A percentile compares a stretch with the other conserved stretches of the same genome.
These are phyloP conservation scores for Drosophila littoralis DNA, from an alignment of 1,140 invertebrate genomes.

Conservation along the genomic window DNA sequence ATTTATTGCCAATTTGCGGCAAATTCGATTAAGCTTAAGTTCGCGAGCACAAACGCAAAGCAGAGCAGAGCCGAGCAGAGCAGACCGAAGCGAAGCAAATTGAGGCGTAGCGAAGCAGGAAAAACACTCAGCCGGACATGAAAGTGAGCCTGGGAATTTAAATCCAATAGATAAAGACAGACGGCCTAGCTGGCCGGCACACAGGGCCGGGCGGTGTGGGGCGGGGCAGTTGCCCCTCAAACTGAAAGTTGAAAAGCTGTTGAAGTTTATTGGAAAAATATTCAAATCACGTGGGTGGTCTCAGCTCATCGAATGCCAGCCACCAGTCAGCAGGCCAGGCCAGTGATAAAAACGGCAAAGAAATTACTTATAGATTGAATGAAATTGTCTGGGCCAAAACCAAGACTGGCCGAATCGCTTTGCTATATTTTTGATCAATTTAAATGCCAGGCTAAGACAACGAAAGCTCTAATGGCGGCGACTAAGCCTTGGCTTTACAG, in stretches of 20 bases:
- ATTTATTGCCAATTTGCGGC: conserved; percentile 83
- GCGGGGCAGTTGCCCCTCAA: conserved; percentile 21
- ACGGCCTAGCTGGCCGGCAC: conserved; percentile 19
- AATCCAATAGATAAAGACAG: conserved; percentile 81
- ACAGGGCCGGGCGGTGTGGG: conserved; percentile 19
- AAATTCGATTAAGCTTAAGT: conserved; percentile 81
- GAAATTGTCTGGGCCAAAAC: conserved; percentile 62
- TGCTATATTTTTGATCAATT: conserved; percentile 75
- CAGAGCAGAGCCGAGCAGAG: background rate
- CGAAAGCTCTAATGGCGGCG: conserved; percentile 66
- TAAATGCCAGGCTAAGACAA: conserved; percentile 76
- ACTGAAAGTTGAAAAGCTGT: conserved; percentile 77
- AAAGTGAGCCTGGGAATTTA: conserved; percentile 69
- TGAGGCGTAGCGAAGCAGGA: conserved; percentile 42
- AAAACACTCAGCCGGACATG: conserved; percentile 73
- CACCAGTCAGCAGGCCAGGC: conserved; percentile 22
- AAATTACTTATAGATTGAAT: conserved; percentile 82
- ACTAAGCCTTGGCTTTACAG: conserved; percentile 62
- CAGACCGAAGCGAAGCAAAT: conserved; percentile 25
- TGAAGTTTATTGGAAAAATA: conserved; percentile 84
- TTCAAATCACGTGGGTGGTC: conserved; percentile 83
- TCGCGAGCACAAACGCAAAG: conserved; percentile 47
- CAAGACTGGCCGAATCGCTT: conserved; percentile 17
- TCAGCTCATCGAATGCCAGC: conserved; percentile 56
- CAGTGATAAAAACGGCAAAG: conserved; percentile 74